Conservation (phyloP, 2,113 vertebrate genomes). For the Cryptotis parvus region DNA sequence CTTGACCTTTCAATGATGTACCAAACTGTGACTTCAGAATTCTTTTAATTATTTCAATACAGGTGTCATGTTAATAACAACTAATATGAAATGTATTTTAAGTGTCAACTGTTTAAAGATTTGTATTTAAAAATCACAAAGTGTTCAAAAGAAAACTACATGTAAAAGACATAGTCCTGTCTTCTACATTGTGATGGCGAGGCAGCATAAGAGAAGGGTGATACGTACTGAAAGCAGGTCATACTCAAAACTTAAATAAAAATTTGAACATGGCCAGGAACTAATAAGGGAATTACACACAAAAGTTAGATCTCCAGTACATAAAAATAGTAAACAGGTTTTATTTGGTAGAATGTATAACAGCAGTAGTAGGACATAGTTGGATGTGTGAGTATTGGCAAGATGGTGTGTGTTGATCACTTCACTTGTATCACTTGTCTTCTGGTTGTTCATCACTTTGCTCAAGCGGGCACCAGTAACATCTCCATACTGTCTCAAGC, state of each 20-base stretch:
- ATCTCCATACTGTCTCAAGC: too few species aligned
- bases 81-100: neutral
- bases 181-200: too few species aligned
- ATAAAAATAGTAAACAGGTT: neutral
- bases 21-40: neutral
- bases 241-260: neutral
- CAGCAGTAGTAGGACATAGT: neutral
- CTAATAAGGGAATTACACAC: neutral
- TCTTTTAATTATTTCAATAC: neutral
- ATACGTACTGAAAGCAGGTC: neutral
- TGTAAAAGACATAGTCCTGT: neutral
- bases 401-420: too few species aligned
- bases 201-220: fast-evolving
- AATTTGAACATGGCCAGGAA: neutral
- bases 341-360: neutral
- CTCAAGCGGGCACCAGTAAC: too few species aligned
- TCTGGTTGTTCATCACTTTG: too few species aligned
- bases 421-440: too few species aligned
- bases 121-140: neutral
- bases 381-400: neutral
- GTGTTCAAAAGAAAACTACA: too few species aligned
- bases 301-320: neutral
- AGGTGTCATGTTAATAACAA: neutral
- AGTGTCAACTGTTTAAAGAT: neutral
- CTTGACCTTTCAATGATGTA: neutral